Percentiles rank a stretch among this genome's conserved stretches.
Conservation (phyloP, 2,797 vertebrate species). For the Sphaeramia orbicularis region DNA sequence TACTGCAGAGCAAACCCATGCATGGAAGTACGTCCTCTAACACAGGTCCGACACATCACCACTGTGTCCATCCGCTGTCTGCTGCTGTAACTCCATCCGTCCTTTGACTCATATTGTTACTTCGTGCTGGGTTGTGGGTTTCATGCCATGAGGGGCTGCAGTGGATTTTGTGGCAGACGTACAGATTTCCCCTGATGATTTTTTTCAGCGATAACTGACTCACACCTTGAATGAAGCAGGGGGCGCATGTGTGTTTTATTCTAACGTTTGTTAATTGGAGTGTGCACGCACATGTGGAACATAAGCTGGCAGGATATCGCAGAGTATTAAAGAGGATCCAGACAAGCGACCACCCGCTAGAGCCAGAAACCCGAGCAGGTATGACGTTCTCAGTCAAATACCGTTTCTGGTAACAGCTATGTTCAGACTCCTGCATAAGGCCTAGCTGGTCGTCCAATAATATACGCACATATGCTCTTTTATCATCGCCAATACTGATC, state of each 20-base stretch:
- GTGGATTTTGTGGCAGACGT: conserved; percentile 56
- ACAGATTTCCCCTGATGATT: conserved; percentile 37
- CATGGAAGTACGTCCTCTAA: not conserved
- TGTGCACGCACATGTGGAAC: conserved; percentile 65
- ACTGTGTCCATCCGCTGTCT: conserved; percentile 15
- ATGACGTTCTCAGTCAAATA: conserved; percentile 19
- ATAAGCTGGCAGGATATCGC: conserved; percentile 69
- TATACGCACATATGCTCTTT: too few species aligned
- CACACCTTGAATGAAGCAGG: conserved; percentile 60
- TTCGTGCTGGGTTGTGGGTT: conserved; percentile 39
- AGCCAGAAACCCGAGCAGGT: conserved; percentile 55
- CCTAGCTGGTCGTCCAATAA: not conserved
- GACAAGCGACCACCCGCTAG: conserved; percentile 69
- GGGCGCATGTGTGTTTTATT: conserved; percentile 53
- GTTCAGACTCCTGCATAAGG: conserved; percentile 28
- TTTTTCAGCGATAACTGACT: conserved; percentile 51
- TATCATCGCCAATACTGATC: too few species aligned
- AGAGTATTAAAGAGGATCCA: conserved; percentile 69
- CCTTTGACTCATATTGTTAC: conserved; percentile 23
- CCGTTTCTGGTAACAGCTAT: conserved; percentile 14
- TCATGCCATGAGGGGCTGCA: conserved; percentile 31
- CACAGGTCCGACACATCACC: not conserved
- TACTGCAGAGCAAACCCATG: too few species aligned
- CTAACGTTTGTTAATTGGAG: conserved; percentile 39
- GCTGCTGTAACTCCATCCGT: conserved; percentile 37